Evolutionary conservation across 2,797 vertebrate genomes (phyloP), one percentile per base, ranked within the genome.

Genomic region (Propithecus deckenii): DNA sequence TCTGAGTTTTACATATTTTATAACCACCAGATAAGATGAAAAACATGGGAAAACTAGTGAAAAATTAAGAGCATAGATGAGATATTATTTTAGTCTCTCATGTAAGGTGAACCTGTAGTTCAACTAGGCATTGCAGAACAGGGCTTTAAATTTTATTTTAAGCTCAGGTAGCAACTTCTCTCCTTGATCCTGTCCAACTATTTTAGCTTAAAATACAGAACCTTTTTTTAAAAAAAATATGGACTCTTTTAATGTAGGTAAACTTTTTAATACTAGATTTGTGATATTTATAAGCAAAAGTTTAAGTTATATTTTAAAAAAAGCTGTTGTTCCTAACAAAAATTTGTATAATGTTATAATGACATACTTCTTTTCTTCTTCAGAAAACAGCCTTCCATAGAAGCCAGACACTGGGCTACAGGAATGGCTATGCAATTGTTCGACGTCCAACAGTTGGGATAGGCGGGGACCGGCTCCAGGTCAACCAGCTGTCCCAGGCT

Each of bases 361-460:
- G 92, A 92, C 84, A 91, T 57, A 71, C 83, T 97, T 72, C 32
- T 98, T 97, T 98, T 88, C 86, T 98, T 92, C 90, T 89, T 78
- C 97, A 99, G 99, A 99, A 98, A 99, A 98, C 98, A 20, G 90
- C 95, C 85, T 99, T 99, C 97, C 99, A 99, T 94, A 99, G 98
- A 55, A 94, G 99, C 41, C 99, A 99, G 98, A 99, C 99, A 0
- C 97, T 99, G 97, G 95, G 43, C 71, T 99, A 99, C 97, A 99
- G 91, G 96, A 99, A 99, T 8, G 99, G 99, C 67, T 99, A 98
- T 72, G 98, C 99, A 57, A 81, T 99, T 76, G 97, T 97, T 20
- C 97, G 28, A 20, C 98, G 98, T 67, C 99, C 99, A 25, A 98
- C 95, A 0, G 98, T 98, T 41, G 99, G 99, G 55, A 98, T 99